Evolutionary conservation across 2,888 invertebrate species (phyloP).

Genomic region (Noctua janthina): DNA sequence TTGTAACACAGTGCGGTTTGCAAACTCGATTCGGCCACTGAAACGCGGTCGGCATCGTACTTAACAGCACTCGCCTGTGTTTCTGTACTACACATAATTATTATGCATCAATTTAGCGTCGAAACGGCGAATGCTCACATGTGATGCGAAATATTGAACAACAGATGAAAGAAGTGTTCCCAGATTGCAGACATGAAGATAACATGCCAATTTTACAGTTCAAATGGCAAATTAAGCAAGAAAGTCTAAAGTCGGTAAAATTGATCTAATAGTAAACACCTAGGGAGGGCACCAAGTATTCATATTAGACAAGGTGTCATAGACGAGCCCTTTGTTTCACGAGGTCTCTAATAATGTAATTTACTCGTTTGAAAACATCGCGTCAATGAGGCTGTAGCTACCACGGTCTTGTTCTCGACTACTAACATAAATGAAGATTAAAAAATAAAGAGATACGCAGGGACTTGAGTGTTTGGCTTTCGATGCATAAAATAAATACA

Average conservation of each 20-base stretch:
- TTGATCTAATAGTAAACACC: neutral
- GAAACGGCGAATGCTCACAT: slow-evolving; percentile 9
- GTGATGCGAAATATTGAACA: slow-evolving; percentile 16
- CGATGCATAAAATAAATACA: neutral
- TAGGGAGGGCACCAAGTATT: neutral
- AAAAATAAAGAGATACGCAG: neutral
- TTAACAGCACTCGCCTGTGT: neutral
- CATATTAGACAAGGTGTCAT: neutral
- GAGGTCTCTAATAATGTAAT: neutral
- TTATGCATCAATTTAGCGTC: slow-evolving; percentile 17
- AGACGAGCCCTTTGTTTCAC: neutral
- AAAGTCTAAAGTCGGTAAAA: neutral
- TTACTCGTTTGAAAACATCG: neutral
- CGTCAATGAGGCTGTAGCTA: neutral
- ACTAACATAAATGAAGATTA: neutral
- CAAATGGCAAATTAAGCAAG: neutral
- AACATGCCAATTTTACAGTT: neutral
- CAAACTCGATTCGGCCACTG: slow-evolving; percentile 24
- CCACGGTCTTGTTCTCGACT: neutral
- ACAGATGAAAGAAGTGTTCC: neutral
- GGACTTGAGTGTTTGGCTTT: neutral
- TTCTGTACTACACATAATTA: neutral
- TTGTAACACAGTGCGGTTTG: slow-evolving; percentile 15
- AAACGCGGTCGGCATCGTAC: slow-evolving; percentile 9
- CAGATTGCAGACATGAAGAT: slow-evolving; percentile 4